These are phyloP conservation scores for Hoplostethus mediterraneus DNA, from an alignment of 2,797 vertebrate genomes.

Conservation along the genomic window DNA sequence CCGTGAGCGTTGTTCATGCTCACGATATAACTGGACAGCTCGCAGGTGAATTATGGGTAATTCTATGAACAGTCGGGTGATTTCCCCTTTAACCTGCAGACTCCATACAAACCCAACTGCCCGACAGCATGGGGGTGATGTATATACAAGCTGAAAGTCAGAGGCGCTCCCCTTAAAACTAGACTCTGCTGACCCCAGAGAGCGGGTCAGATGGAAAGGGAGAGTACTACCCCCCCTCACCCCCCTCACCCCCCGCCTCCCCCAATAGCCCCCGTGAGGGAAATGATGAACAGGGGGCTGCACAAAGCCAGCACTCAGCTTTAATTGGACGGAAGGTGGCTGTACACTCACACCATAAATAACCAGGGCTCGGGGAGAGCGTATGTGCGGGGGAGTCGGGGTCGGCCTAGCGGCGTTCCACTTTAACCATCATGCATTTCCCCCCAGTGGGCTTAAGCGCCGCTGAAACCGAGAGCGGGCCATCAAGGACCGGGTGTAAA, in stretches of 20 bases:
- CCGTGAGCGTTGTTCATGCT: neutral
- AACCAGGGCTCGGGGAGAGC: slow-evolving; percentile 45
- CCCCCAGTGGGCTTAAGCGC: slow-evolving; percentile 47
- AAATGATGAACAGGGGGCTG: slow-evolving; percentile 70
- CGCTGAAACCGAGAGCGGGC: slow-evolving; percentile 52
- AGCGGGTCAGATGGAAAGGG: slow-evolving; percentile 50
- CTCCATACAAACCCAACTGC: slow-evolving; percentile 46
- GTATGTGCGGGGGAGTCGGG: slow-evolving; percentile 17
- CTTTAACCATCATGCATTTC: slow-evolving; percentile 38
- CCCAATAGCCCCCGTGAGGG: slow-evolving; percentile 33
- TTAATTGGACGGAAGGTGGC: slow-evolving; percentile 83
- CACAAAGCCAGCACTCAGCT: slow-evolving; percentile 79
- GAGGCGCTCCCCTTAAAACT: slow-evolving; percentile 47
- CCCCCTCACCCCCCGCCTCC: neutral
- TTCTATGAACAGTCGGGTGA: neutral
- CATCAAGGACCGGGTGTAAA: slow-evolving; percentile 72
- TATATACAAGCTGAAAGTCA: slow-evolving; percentile 42
- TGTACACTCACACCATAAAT: slow-evolving; percentile 77
- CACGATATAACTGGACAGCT: slow-evolving; percentile 1
- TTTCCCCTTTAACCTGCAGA: slow-evolving; percentile 22
- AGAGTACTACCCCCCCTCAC: neutral
- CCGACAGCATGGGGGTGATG: slow-evolving; percentile 26
- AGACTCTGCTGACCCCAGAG: slow-evolving; percentile 30
- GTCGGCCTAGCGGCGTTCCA: slow-evolving; percentile 28
- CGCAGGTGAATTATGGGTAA: neutral